Evolutionary conservation across 2,113 vertebrate genomes (phyloP).

Genomic region (Zootoca vivipara): DNA sequence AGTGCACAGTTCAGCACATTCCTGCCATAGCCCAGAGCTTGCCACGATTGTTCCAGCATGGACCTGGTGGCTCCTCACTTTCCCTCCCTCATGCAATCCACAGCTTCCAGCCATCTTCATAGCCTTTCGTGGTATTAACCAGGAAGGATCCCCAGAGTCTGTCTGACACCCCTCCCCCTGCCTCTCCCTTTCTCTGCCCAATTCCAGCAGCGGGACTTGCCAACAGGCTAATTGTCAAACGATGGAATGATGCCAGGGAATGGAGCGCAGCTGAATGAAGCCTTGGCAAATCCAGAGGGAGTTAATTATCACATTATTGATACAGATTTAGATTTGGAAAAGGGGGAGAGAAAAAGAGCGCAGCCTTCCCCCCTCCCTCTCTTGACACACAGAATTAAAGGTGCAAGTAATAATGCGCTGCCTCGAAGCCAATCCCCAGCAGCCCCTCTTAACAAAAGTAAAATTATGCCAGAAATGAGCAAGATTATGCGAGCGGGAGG

Average conservation of each 20-base stretch:
- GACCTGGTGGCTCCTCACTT: background rate
- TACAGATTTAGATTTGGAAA: constrained; percentile 42
- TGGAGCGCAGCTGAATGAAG: constrained; percentile 46
- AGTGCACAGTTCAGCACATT: background rate
- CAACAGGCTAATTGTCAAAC: constrained; percentile 58
- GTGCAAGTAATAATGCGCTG: constrained; percentile 34
- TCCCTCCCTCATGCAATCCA: background rate
- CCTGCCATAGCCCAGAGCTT: background rate
- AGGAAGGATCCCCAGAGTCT: background rate
- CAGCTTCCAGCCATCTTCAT: background rate
- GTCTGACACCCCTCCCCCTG: background rate
- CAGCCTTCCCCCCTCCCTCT: constrained; percentile 44
- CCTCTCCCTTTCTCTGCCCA: background rate
- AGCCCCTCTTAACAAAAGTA: constrained; percentile 19
- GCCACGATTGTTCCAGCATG: background rate
- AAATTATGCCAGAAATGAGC: constrained; percentile 22
- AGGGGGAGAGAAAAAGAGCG: constrained; percentile 23
- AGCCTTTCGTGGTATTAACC: background rate
- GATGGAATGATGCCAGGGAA: constrained; percentile 58
- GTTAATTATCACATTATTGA: constrained; percentile 66
- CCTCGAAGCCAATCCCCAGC: background rate
- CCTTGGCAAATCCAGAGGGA: constrained; percentile 51
- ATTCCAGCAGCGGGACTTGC: constrained; percentile 41
- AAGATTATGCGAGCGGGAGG: background rate
- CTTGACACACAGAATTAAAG: constrained; percentile 50